Conservation (phyloP, 2,113 vertebrate genomes). For the Morone chrysops region DNA sequence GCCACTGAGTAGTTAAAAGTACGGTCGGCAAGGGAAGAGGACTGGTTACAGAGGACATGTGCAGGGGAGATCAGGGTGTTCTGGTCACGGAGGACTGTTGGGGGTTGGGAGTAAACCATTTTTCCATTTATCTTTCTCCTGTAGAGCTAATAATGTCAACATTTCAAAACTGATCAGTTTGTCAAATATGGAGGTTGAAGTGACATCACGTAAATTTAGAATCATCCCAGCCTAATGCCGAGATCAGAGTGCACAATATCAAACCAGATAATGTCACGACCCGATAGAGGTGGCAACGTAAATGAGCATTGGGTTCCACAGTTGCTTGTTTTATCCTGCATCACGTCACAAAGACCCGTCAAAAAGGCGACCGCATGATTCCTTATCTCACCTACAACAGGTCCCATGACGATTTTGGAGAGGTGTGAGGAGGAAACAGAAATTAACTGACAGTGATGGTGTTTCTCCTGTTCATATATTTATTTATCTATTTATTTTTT, state of each 20-base stretch:
- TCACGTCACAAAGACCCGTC: neutral
- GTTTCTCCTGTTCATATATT: no score
- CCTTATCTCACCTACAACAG: neutral
- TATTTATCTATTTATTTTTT: conserved; percentile 1
- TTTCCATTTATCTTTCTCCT: conserved; percentile 49
- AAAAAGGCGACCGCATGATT: neutral
- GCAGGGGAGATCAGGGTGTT: neutral
- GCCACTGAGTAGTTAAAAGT: conserved; percentile 82
- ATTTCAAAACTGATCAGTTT: conserved; percentile 8
- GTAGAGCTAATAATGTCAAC: conserved; percentile 8
- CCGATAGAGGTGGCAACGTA: neutral
- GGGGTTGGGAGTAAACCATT: conserved; percentile 8
- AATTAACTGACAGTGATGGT: neutral
- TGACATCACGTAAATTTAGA: neutral
- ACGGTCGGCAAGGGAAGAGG: neutral
- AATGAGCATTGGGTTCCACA: neutral
- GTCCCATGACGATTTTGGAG: neutral
- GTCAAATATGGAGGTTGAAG: neutral
- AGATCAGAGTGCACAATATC: conserved; percentile 11
- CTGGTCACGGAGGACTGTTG: neutral
- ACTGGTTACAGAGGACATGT: conserved; percentile 41
- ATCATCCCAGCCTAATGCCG: neutral
- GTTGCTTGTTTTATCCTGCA: neutral
- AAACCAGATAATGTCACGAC: neutral
- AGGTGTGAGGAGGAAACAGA: neutral